phyloP scores from a whole-genome alignment of 2,888 invertebrate genomes.

The Chymomyza amoena region DNA sequence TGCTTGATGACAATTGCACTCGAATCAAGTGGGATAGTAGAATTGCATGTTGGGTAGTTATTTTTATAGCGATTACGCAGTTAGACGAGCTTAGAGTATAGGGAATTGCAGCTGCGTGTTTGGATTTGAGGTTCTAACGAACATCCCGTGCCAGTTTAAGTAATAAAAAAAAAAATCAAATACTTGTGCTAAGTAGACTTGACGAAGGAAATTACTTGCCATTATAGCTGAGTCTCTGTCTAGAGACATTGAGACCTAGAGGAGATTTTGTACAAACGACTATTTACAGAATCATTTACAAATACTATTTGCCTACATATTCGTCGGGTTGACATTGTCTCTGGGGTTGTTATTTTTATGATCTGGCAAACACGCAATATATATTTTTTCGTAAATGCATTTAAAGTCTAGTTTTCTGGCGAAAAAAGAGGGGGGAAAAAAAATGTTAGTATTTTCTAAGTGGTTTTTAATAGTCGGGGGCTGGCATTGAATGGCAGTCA shows the following conservation, averaged over 20 bases:
- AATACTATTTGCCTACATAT: constrained; percentile 24
- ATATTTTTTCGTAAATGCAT: constrained; percentile 45
- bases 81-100: not conserved
- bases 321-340: constrained; percentile 35
- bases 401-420: constrained; percentile 12
- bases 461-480: constrained; percentile 54
- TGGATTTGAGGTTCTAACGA: not conserved
- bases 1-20: not conserved
- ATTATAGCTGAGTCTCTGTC: constrained; percentile 24
- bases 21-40: not conserved
- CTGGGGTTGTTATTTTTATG: constrained; percentile 30
- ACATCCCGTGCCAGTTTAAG: not conserved
- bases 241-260: constrained; percentile 5
- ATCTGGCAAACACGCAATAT: constrained; percentile 50
- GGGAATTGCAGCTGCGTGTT: constrained; percentile 1
- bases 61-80: not conserved
- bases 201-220: constrained; percentile 46
- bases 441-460: constrained; percentile 35
- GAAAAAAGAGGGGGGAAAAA: constrained; percentile 16
- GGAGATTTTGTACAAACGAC: constrained; percentile 18
- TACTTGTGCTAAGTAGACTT: constrained; percentile 25
- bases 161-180: constrained; percentile 1
- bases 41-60: not conserved
- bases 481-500: constrained; percentile 33
- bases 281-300: constrained; percentile 29